phyloP scores from a whole-genome alignment of 1,140 invertebrate species.

The Drosophila tropicalis region DNA sequence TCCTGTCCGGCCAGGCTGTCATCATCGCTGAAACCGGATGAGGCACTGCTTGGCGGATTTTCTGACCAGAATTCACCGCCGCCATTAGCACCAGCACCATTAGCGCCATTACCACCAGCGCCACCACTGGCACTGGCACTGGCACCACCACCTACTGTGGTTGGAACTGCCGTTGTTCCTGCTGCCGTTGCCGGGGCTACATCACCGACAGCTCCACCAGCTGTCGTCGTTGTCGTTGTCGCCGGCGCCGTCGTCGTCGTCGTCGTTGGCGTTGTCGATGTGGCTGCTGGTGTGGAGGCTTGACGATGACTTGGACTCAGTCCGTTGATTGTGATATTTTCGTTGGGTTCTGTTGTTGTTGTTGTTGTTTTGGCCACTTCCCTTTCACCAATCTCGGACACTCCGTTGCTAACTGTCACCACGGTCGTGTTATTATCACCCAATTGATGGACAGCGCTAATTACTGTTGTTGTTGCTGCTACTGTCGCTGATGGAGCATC shows the following conservation, averaged over 20 bases:
- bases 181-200: constrained; percentile 32
- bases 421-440: constrained; percentile 67
- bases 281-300: constrained; percentile 3
- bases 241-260: neutral
- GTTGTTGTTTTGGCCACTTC: neutral
- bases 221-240: neutral
- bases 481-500: constrained; percentile 28
- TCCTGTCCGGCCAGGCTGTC: constrained; percentile 91
- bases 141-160: constrained; percentile 14
- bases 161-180: constrained; percentile 50
- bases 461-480: constrained; percentile 49
- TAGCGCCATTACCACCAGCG: constrained; percentile 38
- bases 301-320: constrained; percentile 65
- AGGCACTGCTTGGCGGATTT: constrained; percentile 90
- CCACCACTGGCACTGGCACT: constrained; percentile 67
- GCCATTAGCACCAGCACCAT: constrained; percentile 28
- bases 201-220: constrained; percentile 1
- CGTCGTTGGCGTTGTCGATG: constrained; percentile 22
- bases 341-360: constrained; percentile 66
- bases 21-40: constrained; percentile 94
- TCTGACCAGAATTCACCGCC: constrained; percentile 85
- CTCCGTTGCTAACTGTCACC: constrained; percentile 61
- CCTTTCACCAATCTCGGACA: neutral
- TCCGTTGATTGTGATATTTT: constrained; percentile 80
- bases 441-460: constrained; percentile 66